Percentiles rank a stretch among this genome's conserved stretches.
Conservation (phyloP, 2,888 invertebrate species). For the Lithophane semibrunnea region DNA sequence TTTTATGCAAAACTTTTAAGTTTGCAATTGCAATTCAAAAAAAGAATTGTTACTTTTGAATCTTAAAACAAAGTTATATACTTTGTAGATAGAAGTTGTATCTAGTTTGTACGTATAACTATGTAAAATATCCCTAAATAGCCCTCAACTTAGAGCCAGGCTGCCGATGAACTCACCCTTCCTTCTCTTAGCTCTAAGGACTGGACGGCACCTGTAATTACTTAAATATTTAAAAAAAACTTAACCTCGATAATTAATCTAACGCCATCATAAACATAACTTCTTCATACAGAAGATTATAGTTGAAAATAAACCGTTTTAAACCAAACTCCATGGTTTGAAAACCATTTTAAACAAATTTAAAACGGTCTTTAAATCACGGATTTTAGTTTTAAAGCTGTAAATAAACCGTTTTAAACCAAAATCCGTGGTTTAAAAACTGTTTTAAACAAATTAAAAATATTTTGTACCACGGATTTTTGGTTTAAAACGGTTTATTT, state of each 20-base stretch:
- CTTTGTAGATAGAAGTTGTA: background rate
- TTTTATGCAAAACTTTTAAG: too few species aligned
- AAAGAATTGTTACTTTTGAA: background rate
- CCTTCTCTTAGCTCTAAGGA: conserved; percentile 76
- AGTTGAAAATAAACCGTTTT: too few species aligned
- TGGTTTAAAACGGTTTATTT: too few species aligned
- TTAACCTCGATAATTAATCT: background rate
- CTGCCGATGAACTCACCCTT: conserved; percentile 84
- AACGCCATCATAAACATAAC: background rate
- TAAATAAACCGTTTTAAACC: too few species aligned
- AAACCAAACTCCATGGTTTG: too few species aligned
- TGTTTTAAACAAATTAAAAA: too few species aligned
- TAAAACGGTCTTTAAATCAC: too few species aligned
- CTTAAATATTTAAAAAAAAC: conserved; percentile 11
- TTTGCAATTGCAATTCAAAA: too few species aligned
- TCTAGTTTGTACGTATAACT: background rate
- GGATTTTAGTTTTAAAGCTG: too few species aligned
- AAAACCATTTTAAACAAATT: too few species aligned
- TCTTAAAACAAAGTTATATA: background rate
- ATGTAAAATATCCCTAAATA: background rate
- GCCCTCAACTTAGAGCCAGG: conserved; percentile 49
- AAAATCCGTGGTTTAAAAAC: too few species aligned
- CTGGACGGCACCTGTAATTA: conserved; percentile 68
- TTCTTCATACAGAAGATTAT: background rate
- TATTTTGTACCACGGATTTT: too few species aligned